A percentile compares a stretch with the other conserved stretches of the same genome.
Conservation (phyloP, 2,888 invertebrate genomes). For the Carterocephalus palaemon region DNA sequence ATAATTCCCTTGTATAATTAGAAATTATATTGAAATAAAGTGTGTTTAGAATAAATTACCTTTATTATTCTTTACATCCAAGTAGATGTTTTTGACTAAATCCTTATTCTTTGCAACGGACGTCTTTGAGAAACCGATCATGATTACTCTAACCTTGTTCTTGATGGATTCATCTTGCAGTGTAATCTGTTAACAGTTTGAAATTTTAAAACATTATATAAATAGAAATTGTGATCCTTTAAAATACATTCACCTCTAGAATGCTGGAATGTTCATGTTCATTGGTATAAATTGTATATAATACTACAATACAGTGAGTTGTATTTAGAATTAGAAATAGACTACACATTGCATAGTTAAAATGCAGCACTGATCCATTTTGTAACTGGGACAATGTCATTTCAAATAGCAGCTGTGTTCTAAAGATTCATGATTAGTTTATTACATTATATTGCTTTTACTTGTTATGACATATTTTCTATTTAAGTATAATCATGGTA, state of each 20-base stretch:
- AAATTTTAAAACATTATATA: neutral
- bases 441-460: too few species aligned
- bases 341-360: too few species aligned
- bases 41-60: slow-evolving; percentile 39
- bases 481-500: too few species aligned
- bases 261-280: too few species aligned
- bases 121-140: slow-evolving; percentile 61
- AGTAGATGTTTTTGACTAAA: slow-evolving; percentile 62
- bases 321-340: too few species aligned
- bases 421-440: neutral
- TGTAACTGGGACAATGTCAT: slow-evolving; percentile 11
- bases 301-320: too few species aligned
- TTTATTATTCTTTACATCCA: slow-evolving; percentile 63
- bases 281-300: too few species aligned
- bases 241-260: too few species aligned
- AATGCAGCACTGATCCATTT: slow-evolving; percentile 9
- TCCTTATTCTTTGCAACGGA: slow-evolving; percentile 57
- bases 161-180: slow-evolving; percentile 72
- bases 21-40: neutral
- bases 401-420: neutral
- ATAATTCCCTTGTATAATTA: too few species aligned
- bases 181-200: slow-evolving; percentile 59
- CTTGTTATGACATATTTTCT: too few species aligned
- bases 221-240: too few species aligned
- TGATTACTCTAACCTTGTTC: slow-evolving; percentile 74